Evolutionary conservation across 2,113 vertebrate genomes (phyloP), one percentile per base, ranked within the genome.

Genomic region (Catharus minimus): DNA sequence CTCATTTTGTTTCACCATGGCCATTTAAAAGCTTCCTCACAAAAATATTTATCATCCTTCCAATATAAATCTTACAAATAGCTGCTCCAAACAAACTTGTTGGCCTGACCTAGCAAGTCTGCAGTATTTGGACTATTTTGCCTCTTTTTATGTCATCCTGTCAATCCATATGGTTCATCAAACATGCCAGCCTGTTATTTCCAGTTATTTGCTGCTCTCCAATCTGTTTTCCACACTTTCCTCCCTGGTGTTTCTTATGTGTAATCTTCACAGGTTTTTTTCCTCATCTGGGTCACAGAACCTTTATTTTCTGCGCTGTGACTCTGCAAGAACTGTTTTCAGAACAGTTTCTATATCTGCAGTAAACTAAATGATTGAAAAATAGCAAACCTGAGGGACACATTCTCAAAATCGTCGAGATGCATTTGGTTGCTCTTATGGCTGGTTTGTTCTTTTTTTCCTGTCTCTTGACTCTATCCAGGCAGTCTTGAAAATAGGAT

Each of bases 31-130:
- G 11, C 39, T 88, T 94, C 56, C 39, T 90, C n/a, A 62, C 64
- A 92, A 94, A 74, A 94, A 74, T 83, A 86, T 77, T 92, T 83
- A 74, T 74, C 28, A 52, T n/a, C 18, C 49, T 83, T 83, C 58
- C 65, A 62, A 24, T 50, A 38, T 22, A 68, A 76, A 82, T 43
- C 67, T 76, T 82, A 46, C 33, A 73, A 95, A 66, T 68, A 80
- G 62, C 19, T 52, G 36, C 76, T 86, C 52, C 57, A 78, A 80
- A 60, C 16, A 44, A 71, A 69, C 24, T 74, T 88, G 32, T 58
- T 92, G 73, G 64, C 52, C 47, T 58, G 67, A 27, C 21, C 27
- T 58, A 66, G 23, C 14, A 74, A 55, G n/a, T 77, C 72, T 20
- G 1, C 23, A 58, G 44, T 69, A 46, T 50, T 36, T 74, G 68